These are phyloP conservation scores for Puffinus mauretanicus DNA, from an alignment of 2,113 vertebrate genomes.

Conservation along the genomic window DNA sequence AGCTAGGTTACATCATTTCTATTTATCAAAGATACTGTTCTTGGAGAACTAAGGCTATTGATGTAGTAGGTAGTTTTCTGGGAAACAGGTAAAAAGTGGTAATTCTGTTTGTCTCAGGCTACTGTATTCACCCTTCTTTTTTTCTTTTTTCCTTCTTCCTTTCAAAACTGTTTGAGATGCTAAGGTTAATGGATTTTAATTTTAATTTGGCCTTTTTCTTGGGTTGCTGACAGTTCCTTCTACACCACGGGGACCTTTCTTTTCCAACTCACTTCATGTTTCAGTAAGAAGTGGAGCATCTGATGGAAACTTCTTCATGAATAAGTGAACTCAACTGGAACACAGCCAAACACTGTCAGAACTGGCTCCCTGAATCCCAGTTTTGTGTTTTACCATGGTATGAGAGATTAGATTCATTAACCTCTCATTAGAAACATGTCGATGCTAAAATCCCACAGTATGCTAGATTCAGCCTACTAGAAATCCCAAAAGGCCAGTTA, in stretches of 20 bases:
- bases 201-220: constrained; percentile 45
- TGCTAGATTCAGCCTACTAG: constrained; percentile 24
- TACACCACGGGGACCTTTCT: background rate
- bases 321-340: constrained; percentile 46
- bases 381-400: background rate
- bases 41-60: background rate
- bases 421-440: constrained; percentile 54
- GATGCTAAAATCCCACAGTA: constrained; percentile 32
- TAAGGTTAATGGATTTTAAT: constrained; percentile 50
- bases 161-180: constrained; percentile 26
- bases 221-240: constrained; percentile 15
- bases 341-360: constrained; percentile 26
- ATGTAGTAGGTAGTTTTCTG: background rate
- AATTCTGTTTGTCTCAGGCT: background rate
- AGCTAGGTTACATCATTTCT: background rate
- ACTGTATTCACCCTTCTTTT: background rate
- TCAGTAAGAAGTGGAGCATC: background rate
- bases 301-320: constrained; percentile 40
- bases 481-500: constrained; percentile 27
- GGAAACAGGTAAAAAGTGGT: background rate
- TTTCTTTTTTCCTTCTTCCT: background rate
- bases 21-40: background rate
- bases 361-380: constrained; percentile 35
- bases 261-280: constrained; percentile 30
- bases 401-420: constrained; percentile 64